phyloP scores from a whole-genome alignment of 2,113 vertebrate species.

The Tringa solitaria region DNA sequence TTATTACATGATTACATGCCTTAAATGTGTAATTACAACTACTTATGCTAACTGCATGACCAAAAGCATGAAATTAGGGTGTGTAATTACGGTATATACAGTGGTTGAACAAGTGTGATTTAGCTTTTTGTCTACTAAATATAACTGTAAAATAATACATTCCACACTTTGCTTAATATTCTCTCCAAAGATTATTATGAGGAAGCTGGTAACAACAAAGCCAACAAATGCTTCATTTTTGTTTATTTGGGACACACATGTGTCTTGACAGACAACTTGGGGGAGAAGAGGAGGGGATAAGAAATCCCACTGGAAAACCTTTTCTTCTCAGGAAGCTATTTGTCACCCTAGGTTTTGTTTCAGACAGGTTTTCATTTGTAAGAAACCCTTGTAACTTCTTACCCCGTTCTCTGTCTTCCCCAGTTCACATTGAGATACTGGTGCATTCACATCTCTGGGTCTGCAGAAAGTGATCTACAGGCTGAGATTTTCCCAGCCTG shows the following conservation, averaged over 20 bases:
- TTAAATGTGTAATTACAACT: slow-evolving; percentile 54
- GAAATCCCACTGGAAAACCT: background rate
- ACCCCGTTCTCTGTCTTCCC: background rate
- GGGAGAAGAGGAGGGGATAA: background rate
- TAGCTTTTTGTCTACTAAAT: slow-evolving; percentile 5
- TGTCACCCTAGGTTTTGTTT: background rate
- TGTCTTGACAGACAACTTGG: background rate
- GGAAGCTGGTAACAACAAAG: background rate
- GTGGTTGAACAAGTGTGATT: background rate
- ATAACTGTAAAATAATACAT: background rate
- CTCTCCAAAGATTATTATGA: background rate
- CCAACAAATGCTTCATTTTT: background rate
- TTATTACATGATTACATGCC: slow-evolving; percentile 46
- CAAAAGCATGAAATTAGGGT: slow-evolving; percentile 47
- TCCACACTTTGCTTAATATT: background rate
- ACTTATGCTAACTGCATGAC: slow-evolving; percentile 53
- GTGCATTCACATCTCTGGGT: background rate
- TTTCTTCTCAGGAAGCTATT: background rate
- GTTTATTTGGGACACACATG: background rate
- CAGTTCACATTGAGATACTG: background rate
- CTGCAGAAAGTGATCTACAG: background rate
- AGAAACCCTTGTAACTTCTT: background rate
- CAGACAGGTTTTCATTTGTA: background rate
- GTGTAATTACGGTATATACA: slow-evolving; percentile 20
- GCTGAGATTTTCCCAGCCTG: background rate